These are phyloP conservation scores for Encarsia formosa DNA, from an alignment of 2,888 invertebrate genomes.

Conservation along the genomic window DNA sequence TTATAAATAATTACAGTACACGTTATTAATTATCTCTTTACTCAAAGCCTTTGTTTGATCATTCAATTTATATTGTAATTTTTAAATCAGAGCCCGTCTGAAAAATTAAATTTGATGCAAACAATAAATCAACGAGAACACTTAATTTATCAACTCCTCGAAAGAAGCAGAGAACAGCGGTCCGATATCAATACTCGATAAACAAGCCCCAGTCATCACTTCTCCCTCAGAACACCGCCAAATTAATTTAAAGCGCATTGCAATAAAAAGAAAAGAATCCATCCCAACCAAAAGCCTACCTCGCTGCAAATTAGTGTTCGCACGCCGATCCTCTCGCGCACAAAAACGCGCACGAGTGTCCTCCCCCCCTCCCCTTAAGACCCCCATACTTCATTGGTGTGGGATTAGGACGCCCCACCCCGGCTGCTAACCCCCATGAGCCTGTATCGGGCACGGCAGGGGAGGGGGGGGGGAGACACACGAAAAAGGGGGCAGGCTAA, in stretches of 20 bases:
- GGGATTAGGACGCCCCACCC: slow-evolving; percentile 45
- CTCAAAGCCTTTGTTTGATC: too few relatives aligned
- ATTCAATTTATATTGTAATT: too few relatives aligned
- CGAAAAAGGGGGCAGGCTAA: slow-evolving; percentile 27
- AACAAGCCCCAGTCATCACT: slow-evolving; percentile 9
- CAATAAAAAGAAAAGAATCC: slow-evolving; percentile 12
- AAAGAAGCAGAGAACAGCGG: too few relatives aligned
- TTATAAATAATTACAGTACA: too few relatives aligned
- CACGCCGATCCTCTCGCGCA: not conserved
- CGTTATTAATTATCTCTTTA: too few relatives aligned
- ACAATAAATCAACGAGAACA: too few relatives aligned
- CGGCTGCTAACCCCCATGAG: slow-evolving; percentile 35
- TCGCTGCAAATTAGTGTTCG: slow-evolving; percentile 17
- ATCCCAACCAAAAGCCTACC: not conserved
- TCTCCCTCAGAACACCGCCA: not conserved
- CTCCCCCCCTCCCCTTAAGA: not conserved
- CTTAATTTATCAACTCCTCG: too few relatives aligned
- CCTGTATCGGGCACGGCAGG: too few relatives aligned
- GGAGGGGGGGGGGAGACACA: slow-evolving; percentile 19
- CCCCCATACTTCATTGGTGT: slow-evolving; percentile 20
- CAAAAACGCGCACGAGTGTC: not conserved
- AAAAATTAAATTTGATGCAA: too few relatives aligned
- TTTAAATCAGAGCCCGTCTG: too few relatives aligned
- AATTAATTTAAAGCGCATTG: slow-evolving; percentile 21
- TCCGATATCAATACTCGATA: too few relatives aligned